A percentile compares a stretch with the other conserved stretches of the same genome.
Evolutionary conservation across 2,888 invertebrate genomes (phyloP).

Genomic region (Nebria salina): DNA sequence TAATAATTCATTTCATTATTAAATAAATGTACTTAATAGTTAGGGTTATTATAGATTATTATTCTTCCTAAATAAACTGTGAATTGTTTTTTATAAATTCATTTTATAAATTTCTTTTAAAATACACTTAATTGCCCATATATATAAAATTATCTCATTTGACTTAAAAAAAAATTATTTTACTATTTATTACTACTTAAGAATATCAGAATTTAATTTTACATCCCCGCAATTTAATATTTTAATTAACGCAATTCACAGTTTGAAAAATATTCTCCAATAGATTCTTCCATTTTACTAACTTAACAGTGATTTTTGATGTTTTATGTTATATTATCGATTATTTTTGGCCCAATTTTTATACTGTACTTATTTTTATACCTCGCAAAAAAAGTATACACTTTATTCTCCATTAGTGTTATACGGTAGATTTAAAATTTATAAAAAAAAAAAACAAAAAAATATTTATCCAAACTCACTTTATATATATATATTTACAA

Average conservation of each 20-base stretch:
- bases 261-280: constrained; percentile 31
- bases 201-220: too few relatives aligned
- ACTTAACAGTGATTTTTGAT: constrained; percentile 35
- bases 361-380: constrained; percentile 46
- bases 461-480: constrained; percentile 25
- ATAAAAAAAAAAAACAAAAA: constrained; percentile 38
- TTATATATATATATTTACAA: constrained; percentile 3
- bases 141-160: background rate
- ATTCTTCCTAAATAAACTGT: constrained; percentile 37
- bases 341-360: constrained; percentile 44
- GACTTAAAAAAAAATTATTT: background rate
- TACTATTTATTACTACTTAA: too few relatives aligned
- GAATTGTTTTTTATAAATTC: background rate
- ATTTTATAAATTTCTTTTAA: background rate
- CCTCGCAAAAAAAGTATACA: constrained; percentile 45
- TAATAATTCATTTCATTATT: constrained; percentile 33
- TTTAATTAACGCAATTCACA: background rate
- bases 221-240: too few relatives aligned
- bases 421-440: constrained; percentile 33
- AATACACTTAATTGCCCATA: background rate
- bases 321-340: constrained; percentile 28
- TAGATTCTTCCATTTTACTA: constrained; percentile 28
- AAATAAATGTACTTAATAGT: constrained; percentile 44
- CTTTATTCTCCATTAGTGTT: constrained; percentile 43
- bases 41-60: constrained; percentile 39